Evolutionary conservation across 2,797 vertebrate genomes (phyloP).

Genomic region (Enteromius unitaeniatus): DNA sequence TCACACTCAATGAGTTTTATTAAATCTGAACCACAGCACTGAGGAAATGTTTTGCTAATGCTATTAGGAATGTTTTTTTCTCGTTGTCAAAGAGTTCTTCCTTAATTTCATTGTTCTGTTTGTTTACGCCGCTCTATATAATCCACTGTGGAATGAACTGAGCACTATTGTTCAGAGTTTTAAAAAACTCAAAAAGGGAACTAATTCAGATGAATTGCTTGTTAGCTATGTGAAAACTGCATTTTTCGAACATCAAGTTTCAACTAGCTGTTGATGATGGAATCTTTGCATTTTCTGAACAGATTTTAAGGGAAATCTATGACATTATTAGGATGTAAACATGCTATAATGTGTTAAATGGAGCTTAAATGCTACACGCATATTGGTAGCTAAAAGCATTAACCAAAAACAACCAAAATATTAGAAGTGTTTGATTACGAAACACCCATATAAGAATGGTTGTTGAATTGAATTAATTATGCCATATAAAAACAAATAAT

Average conservation of each 20-base stretch:
- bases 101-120: conserved; percentile 43
- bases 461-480: too few species aligned
- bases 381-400: not conserved
- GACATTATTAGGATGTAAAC: not conserved
- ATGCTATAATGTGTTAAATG: not conserved
- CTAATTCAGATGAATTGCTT: conserved; percentile 31
- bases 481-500: too few species aligned
- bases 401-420: too few species aligned
- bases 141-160: conserved; percentile 40
- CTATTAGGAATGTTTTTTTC: conserved; percentile 42
- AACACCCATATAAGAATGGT: too few species aligned
- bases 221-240: not conserved
- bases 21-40: conserved; percentile 31
- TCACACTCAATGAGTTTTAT: conserved; percentile 43
- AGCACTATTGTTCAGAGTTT: conserved; percentile 39
- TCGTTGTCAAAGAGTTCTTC: not conserved
- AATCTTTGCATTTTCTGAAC: not conserved
- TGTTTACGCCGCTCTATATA: conserved; percentile 33
- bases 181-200: conserved; percentile 12
- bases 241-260: not conserved
- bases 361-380: not conserved
- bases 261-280: not conserved
- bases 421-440: too few species aligned
- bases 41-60: conserved; percentile 44
- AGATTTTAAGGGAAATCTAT: not conserved